Percentiles rank a stretch among this genome's conserved stretches.
phyloP scores from a whole-genome alignment of 2,113 vertebrate species.

The Arenaria interpres region DNA sequence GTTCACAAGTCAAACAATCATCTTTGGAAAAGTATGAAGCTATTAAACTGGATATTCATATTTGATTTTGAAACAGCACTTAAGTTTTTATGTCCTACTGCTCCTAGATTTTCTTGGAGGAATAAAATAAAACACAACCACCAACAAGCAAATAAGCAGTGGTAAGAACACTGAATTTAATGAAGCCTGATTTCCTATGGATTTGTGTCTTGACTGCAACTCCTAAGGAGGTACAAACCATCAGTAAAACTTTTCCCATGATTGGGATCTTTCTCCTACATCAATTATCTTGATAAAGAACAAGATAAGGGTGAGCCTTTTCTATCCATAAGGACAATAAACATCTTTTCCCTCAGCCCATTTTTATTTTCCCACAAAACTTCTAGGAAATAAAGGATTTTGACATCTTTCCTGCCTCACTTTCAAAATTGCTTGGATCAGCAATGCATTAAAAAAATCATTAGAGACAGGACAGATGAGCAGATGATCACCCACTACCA shows the following conservation, averaged over 20 bases:
- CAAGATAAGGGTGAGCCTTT: not conserved
- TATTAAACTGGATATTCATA: not conserved
- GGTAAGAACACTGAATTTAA: not conserved
- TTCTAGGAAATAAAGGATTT: not conserved
- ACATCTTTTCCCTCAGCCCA: not conserved
- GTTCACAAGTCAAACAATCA: not conserved
- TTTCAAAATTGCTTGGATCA: not conserved
- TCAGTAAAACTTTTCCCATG: not conserved
- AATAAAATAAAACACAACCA: not conserved
- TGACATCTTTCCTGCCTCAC: not conserved
- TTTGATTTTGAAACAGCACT: not conserved
- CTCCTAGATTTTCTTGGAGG: not conserved
- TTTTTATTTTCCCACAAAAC: not conserved
- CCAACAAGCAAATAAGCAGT: not conserved
- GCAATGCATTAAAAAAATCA: not conserved
- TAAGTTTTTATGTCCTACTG: not conserved
- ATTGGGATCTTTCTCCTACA: not conserved
- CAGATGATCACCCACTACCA: not conserved
- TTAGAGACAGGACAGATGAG: not conserved
- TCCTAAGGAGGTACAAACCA: not conserved
- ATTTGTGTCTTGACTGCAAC: not conserved
- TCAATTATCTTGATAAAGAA: not conserved
- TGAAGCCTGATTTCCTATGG: not conserved
- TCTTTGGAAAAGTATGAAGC: not conserved
- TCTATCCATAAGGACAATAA: not conserved